phyloP scores from a whole-genome alignment of 2,797 vertebrate species.

The Podarcis lilfordi region DNA sequence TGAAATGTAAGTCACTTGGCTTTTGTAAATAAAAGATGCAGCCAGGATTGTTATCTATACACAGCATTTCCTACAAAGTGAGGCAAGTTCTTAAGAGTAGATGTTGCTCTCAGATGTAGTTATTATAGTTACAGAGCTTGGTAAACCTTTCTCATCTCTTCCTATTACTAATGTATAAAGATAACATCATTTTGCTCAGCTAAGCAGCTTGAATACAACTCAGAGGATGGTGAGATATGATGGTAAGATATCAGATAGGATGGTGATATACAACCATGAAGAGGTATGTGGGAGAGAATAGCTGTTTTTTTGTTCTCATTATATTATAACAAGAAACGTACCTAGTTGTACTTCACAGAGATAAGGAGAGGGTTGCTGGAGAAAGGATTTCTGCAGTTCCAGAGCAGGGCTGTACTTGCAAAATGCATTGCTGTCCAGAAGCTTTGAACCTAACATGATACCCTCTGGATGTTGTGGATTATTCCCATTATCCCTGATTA shows the following conservation, averaged over 20 bases:
- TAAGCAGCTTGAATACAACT: not conserved
- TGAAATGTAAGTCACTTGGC: slow-evolving; percentile 38
- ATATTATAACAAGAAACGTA: not conserved
- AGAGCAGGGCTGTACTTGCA: no score
- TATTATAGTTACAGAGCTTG: not conserved
- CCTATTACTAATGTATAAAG: not conserved
- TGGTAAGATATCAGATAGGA: not conserved
- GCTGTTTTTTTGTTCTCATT: not conserved
- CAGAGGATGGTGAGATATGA: not conserved
- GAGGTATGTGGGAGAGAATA: not conserved
- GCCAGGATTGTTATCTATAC: slow-evolving; percentile 21
- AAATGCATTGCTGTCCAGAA: no score
- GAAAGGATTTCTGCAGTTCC: not conserved
- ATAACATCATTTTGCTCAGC: not conserved
- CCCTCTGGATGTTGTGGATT: no score
- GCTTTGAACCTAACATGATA: no score
- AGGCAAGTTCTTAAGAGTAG: slow-evolving; percentile 23
- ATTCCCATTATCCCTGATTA: no score
- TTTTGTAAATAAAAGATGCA: slow-evolving; percentile 52
- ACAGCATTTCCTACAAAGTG: not conserved
- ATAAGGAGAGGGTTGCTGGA: not conserved
- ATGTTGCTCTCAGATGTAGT: not conserved
- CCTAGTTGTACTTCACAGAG: not conserved
- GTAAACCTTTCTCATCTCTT: not conserved
- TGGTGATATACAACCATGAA: not conserved